Evolutionary conservation across 1,140 invertebrate species (phyloP).

Genomic region (Euglossa dilemma): DNA sequence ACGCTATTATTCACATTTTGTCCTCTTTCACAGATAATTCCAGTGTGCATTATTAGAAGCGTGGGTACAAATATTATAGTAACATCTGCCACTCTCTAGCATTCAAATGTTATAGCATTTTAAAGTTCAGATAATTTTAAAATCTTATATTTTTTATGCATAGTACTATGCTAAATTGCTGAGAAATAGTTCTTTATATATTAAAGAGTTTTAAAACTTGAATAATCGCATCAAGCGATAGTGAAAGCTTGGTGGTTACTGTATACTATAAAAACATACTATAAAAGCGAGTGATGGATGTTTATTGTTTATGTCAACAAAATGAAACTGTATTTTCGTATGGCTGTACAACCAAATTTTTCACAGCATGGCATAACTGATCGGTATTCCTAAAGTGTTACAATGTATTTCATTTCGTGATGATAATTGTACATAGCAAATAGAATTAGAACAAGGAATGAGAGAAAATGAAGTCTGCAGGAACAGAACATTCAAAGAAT

Average conservation of each 20-base stretch:
- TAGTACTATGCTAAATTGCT: slow-evolving; percentile 45
- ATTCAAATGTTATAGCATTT: slow-evolving; percentile 42
- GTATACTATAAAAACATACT: slow-evolving; percentile 53
- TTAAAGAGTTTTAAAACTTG: slow-evolving; percentile 40
- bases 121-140: slow-evolving; percentile 34
- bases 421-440: slow-evolving; percentile 60
- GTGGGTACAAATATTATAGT: slow-evolving; percentile 33
- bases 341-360: slow-evolving; percentile 65
- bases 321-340: slow-evolving; percentile 73
- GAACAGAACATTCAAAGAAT: slow-evolving; percentile 65
- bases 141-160: slow-evolving; percentile 50
- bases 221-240: slow-evolving; percentile 24
- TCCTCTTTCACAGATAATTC: slow-evolving; percentile 34
- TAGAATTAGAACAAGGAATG: slow-evolving; percentile 55
- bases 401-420: slow-evolving; percentile 52
- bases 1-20: slow-evolving; percentile 37
- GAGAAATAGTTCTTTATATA: slow-evolving; percentile 53
- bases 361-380: slow-evolving; percentile 46
- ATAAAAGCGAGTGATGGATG: slow-evolving; percentile 49
- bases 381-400: slow-evolving; percentile 56
- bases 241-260: slow-evolving; percentile 45
- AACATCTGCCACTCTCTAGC: slow-evolving; percentile 42
- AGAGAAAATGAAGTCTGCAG: slow-evolving; percentile 61
- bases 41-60: slow-evolving; percentile 37
- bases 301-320: slow-evolving; percentile 58